Percentiles rank a stretch among this genome's conserved stretches.
These are phyloP conservation scores for Sarcophaga carnaria DNA, from an alignment of 2,888 invertebrate species.

Conservation along the genomic window DNA sequence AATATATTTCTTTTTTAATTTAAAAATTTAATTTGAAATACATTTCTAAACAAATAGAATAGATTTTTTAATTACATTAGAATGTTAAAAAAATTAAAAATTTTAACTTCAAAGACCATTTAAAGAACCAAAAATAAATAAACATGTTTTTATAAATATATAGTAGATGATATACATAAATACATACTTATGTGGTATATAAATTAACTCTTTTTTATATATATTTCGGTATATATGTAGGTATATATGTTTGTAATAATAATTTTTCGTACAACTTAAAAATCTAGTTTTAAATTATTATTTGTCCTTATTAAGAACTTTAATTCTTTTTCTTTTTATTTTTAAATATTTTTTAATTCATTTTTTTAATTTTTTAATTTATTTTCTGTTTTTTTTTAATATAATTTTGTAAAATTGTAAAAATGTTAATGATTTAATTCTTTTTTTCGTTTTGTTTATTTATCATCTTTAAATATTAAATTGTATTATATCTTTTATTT, in stretches of 20 bases:
- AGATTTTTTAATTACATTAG: neutral
- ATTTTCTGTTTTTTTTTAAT: neutral
- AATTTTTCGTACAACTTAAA: conserved; percentile 29
- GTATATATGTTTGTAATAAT: too few species aligned
- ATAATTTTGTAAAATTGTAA: conserved; percentile 59
- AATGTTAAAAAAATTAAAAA: too few species aligned
- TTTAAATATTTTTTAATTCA: neutral
- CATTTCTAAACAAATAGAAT: too few species aligned
- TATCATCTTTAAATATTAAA: neutral
- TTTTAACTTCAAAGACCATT: too few species aligned
- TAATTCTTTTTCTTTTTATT: conserved; percentile 23
- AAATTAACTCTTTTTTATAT: too few species aligned
- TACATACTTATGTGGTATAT: too few species aligned
- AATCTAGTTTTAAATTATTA: conserved; percentile 49
- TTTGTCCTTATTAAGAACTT: conserved; percentile 57
- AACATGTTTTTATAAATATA: too few species aligned
- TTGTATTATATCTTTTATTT: conserved; percentile 28
- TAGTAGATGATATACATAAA: too few species aligned
- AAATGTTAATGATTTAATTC: neutral
- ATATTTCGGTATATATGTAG: too few species aligned
- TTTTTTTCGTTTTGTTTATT: neutral
- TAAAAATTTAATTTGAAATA: too few species aligned
- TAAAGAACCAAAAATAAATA: too few species aligned
- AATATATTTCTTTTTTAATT: neutral
- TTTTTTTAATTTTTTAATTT: too few species aligned